Conservation (phyloP, 2,113 vertebrate species). For the Solea senegalensis region DNA sequence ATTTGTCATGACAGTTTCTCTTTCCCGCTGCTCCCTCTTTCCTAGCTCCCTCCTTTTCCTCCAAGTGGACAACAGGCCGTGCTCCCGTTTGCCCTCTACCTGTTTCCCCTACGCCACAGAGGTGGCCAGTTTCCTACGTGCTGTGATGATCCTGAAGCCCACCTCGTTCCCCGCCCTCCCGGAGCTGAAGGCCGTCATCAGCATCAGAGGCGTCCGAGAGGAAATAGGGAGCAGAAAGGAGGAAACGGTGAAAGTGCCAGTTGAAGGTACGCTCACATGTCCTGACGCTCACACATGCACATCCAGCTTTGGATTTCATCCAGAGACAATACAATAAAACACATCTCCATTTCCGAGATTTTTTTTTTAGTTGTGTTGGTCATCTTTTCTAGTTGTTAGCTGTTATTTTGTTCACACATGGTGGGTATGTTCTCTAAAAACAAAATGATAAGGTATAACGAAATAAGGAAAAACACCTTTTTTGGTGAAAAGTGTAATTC, state of each 20-base stretch:
- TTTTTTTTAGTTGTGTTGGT: no score
- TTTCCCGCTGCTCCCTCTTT: slow-evolving; percentile 9
- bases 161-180: slow-evolving; percentile 49
- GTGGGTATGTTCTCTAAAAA: no score
- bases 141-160: slow-evolving; percentile 59
- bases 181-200: slow-evolving; percentile 73
- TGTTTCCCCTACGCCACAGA: slow-evolving; percentile 78
- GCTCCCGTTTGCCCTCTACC: slow-evolving; percentile 69
- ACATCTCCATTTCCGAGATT: background rate
- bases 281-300: slow-evolving; percentile 3
- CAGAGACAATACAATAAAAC: slow-evolving; percentile 47
- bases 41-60: slow-evolving; percentile 87
- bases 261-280: slow-evolving; percentile 58
- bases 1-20: background rate
- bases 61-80: slow-evolving; percentile 84
- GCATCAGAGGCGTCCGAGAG: slow-evolving; percentile 79
- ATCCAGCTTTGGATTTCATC: slow-evolving; percentile 29
- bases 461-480: no score
- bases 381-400: no score
- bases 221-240: slow-evolving; percentile 76
- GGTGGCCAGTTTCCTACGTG: slow-evolving; percentile 83
- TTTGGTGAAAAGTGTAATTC: no score
- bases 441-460: no score
- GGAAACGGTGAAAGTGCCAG: slow-evolving; percentile 46
- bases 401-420: no score